Evolutionary conservation across 2,113 vertebrate species (phyloP), one percentile per base, ranked within the genome.

Genomic region (Triplophysa dalaica): DNA sequence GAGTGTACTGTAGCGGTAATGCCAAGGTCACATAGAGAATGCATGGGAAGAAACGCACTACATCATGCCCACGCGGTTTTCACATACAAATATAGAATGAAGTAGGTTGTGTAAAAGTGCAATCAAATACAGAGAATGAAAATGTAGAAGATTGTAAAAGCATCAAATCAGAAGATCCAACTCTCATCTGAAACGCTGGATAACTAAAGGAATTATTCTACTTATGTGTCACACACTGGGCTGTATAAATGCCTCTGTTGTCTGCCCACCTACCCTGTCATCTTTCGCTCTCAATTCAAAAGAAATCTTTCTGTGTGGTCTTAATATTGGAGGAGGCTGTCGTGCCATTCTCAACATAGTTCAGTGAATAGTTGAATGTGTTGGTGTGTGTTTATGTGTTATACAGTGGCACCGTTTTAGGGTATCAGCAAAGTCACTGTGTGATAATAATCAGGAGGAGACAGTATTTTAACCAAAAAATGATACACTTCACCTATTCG

Each of bases 221-320:
- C 87, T 86, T 84, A 84, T 89, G 87, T 91, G 84, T 88, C 87
- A 89, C 89, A 89, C 89, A 91, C 87, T 85, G 52, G 86, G 81
- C 88, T 87, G 87, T 77, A 68, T 86, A 91, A 90, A 89, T 87
- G 88, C 87, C 87, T 91, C 58, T 62, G 41, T 92, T 89, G 89
- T 87, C 85, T 86, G 74, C 72, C 84, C 79, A 87, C 89, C 89
- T 86, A 88, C 84, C 82, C 79, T 56, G 66, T 58, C 73, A 84
- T 84, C 79, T 70, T 88, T 77, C 68, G 61, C 78, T 68, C 81
- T 88, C 85, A 81, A 75, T 62, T 48, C 45, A 83, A 85, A 84
- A 83, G 76, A 89, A 88, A 88, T 90, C 81, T 52, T 52, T 16
- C 60, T 26, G 80, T 61, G 65, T 21, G 78, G 69, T 58, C 74